A percentile compares a stretch with the other conserved stretches of the same genome.
Evolutionary conservation across 92 coral and sea anemone species (phyloP).

Genomic region (Umimayanthus chanpuru): DNA sequence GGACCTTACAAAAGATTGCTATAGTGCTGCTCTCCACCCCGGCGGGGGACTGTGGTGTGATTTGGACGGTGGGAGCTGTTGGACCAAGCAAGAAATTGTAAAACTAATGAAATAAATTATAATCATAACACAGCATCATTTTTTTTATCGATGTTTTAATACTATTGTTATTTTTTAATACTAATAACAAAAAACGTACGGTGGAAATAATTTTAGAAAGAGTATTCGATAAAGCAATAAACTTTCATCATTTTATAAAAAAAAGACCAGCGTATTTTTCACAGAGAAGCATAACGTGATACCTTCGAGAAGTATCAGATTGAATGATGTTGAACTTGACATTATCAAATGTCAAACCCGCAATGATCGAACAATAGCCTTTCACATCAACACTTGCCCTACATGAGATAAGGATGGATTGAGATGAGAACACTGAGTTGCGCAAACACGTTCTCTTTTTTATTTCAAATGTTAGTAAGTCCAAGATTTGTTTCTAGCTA

Average conservation of each 20-base stretch:
- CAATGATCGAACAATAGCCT: not conserved
- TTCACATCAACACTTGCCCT: not conserved
- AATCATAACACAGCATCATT: not conserved
- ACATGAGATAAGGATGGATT: not conserved
- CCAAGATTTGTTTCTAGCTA: no score
- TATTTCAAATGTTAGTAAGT: no score
- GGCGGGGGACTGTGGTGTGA: constrained; percentile 59
- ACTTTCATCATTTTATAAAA: not conserved
- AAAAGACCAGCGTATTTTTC: not conserved
- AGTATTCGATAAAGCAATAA: not conserved
- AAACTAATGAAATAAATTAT: not conserved
- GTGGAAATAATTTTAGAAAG: not conserved
- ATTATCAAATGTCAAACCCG: not conserved
- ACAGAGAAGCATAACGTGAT: not conserved
- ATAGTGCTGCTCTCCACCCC: constrained; percentile 56
- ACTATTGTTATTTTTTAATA: not conserved
- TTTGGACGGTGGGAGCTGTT: constrained; percentile 66
- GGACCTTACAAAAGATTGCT: constrained; percentile 73
- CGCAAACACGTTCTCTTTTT: no score
- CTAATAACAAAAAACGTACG: not conserved
- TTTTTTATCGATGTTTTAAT: not conserved
- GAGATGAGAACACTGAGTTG: no score
- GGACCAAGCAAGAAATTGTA: not conserved
- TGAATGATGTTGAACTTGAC: constrained; percentile 10
- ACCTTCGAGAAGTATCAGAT: not conserved